Base-by-base conservation (phyloP, 1,140 invertebrate genomes). In the Orius insidiosus region DNA sequence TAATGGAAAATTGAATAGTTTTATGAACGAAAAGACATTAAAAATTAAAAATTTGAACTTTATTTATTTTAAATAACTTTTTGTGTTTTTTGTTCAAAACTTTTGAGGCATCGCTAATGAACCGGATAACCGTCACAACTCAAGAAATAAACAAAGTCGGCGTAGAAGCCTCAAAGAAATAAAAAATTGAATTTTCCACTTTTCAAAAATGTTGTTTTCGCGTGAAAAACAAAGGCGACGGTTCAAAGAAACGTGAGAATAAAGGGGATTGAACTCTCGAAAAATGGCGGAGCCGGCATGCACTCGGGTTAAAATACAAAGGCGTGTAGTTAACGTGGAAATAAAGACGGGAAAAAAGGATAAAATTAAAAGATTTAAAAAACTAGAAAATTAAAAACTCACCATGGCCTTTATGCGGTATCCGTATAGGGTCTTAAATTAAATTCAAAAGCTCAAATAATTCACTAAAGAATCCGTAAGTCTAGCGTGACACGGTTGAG, bases 271-370 rank as follows among this genome's bases (percentile, higher is more conserved):
- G 15, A 9, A 45, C 24, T 24, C 24, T 24, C 38, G 13, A 18
- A 54, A 54, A 52, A 54, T 54, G 53, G 53, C 53, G 53, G 53
- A 48, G 45, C 53, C 53, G 53, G 53, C 53, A 52, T 54, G 48
- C 45, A 42, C 42, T 34, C 30, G 42, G 34, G 16, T 44, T 16
- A 30, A 19, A 31, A 16, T 14, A 15, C n/a, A 10, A 40, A 40
- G 8, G 15, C 18, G 14, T 40, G 13, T 4, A 16, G 9, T 37
- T 10, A 37, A 37, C 5, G 38, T 40, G 5, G 14, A 18, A 15
- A 15, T 11, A 16, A 14, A 8, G 18, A 40, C 7, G 9, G 9
- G 14, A 14, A 14, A 30, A 33, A 14, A 30, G 14, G 10, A 30
- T 10, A 33, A 19, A 30, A 31, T 9, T 4, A 11, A 14, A 2